Evolutionary conservation across 2,113 vertebrate genomes (phyloP), one percentile per base, ranked within the genome.

Genomic region (chimpanzee (Pan troglodytes)): DNA sequence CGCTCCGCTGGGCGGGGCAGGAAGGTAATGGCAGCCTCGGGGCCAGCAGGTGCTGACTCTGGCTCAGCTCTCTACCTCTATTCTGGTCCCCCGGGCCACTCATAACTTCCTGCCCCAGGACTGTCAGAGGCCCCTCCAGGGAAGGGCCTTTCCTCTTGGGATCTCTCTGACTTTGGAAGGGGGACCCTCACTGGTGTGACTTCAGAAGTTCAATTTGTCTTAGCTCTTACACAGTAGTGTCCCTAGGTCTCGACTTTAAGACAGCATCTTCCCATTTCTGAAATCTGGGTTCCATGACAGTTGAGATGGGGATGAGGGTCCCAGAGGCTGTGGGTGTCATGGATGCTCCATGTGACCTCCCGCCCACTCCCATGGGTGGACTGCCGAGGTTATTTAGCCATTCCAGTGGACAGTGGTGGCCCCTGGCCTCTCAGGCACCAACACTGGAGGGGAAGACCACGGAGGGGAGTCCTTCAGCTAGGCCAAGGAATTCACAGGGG

Each of bases 21-120:
- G 78, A 55, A 78, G 20, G 32, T 48, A 68, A 40, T 48, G 8
- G 4, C 10, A 43, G 32, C 18, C 20, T 8, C 14, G 27, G 13
- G 10, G 12, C 40, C 6, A 23, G 55, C n/a, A 3, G 3, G 1
- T 2, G 5, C 18, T 6, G 14, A 81, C 11, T 27, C 7, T 25
- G 80, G 40, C 22, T 59, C 67, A 27, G 45, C 35, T 57, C 67
- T 75, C 57, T 5, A 13, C 8, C 30, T 30, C 10, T 50, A 17
- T 9, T 43, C 48, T 8, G 35, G 35, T 55, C 52, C 13, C 40
- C 7, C 0, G 25, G 25, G 23, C 12, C 35, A 6, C 50, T 40
- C 11, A 6, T 45, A 52, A n/a, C 45, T 45, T 22, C 57, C 81
- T 43, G 38, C 17, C 30, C 23, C 23, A 61, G 12, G 55, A 16